Conservation (phyloP, 2,113 vertebrate genomes). For the Holacanthus passer region DNA sequence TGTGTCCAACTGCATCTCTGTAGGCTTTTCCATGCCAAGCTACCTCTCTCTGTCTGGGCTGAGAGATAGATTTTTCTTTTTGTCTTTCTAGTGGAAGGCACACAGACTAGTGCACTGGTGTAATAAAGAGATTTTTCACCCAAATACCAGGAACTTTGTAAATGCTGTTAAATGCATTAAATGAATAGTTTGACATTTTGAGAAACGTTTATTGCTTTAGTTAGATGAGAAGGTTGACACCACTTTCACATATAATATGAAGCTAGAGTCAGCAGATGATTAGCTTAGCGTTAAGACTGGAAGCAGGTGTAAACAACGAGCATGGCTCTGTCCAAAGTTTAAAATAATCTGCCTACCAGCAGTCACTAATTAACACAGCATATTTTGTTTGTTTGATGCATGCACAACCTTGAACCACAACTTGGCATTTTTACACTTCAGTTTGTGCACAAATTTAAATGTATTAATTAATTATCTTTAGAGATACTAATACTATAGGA, state of each 20-base stretch:
- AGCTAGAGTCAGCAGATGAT: background rate
- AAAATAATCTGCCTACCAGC: background rate
- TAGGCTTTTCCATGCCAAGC: constrained; percentile 8
- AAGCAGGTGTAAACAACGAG: background rate
- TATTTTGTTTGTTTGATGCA: background rate
- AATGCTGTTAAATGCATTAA: background rate
- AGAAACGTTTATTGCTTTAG: background rate
- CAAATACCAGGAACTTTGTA: background rate
- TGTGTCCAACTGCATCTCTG: constrained; percentile 44
- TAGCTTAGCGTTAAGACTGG: background rate
- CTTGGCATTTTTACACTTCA: background rate
- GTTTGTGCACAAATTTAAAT: background rate
- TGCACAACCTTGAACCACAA: background rate
- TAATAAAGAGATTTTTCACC: background rate
- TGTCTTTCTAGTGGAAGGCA: constrained; percentile 27
- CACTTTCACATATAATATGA: background rate
- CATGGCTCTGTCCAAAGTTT: background rate
- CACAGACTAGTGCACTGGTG: background rate
- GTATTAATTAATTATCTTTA: too few relatives aligned
- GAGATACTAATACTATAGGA: too few relatives aligned
- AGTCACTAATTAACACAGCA: background rate
- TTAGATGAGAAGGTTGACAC: background rate
- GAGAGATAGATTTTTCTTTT: background rate
- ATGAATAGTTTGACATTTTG: background rate
- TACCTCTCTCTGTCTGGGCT: background rate